Evolutionary conservation across 2,113 vertebrate species (phyloP).

Genomic region (Coreoperca whiteheadi): DNA sequence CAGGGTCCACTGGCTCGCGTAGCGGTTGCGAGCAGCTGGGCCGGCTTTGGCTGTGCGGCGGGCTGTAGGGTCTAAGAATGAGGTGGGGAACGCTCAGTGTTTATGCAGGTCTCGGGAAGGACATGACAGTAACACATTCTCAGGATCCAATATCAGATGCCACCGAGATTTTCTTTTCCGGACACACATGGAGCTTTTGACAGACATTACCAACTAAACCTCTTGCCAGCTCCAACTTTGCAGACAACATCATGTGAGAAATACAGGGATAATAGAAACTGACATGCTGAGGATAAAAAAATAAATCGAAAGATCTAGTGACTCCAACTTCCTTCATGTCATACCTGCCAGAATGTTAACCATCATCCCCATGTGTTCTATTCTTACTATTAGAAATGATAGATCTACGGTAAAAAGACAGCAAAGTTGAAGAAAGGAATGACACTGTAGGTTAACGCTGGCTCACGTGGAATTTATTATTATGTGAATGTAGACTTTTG

Average conservation of each 20-base stretch:
- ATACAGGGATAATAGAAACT: not conserved
- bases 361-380: not conserved
- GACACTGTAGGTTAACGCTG: no score
- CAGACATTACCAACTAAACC: not conserved
- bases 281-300: no score
- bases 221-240: not conserved
- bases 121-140: not conserved
- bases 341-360: no score
- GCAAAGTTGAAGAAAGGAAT: no score
- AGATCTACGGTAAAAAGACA: not conserved
- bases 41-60: slow-evolving; percentile 94
- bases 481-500: not conserved
- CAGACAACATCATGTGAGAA: not conserved
- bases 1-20: slow-evolving; percentile 98
- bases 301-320: no score
- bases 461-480: not conserved
- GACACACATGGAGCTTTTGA: not conserved
- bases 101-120: not conserved
- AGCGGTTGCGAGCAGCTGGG: slow-evolving; percentile 93
- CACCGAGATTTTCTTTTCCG: not conserved
- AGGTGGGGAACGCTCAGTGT: not conserved
- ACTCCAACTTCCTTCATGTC: no score
- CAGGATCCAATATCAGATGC: not conserved
- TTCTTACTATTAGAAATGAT: not conserved
- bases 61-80: slow-evolving; percentile 91